Conservation (phyloP, 2,888 invertebrate genomes). For the Aphidius colemani region DNA sequence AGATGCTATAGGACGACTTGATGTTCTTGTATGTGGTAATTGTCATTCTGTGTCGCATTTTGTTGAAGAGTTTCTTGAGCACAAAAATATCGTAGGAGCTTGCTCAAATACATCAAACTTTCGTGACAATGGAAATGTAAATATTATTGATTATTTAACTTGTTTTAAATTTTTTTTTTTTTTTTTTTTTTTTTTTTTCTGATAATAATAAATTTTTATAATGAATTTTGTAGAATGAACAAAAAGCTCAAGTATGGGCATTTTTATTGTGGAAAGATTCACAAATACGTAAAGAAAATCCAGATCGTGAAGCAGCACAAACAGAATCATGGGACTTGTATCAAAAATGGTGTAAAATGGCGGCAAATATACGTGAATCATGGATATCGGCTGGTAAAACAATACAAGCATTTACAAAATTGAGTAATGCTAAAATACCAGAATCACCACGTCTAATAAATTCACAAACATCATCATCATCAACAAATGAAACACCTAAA, state of each 20-base stretch:
- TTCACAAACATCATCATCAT: constrained; percentile 19
- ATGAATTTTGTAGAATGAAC: constrained; percentile 66
- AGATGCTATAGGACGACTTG: constrained; percentile 75
- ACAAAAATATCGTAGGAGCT: constrained; percentile 66
- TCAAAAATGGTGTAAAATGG: constrained; percentile 83
- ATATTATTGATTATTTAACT: constrained; percentile 40
- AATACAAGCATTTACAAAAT: constrained; percentile 73
- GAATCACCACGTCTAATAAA: constrained; percentile 54
- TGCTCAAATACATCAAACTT: constrained; percentile 69
- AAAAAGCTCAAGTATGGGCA: constrained; percentile 84
- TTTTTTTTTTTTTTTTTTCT: constrained; percentile 27
- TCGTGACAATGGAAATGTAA: constrained; percentile 68
- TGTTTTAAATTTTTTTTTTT: constrained; percentile 9
- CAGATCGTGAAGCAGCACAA: constrained; percentile 62
- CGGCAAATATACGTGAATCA: constrained; percentile 72
- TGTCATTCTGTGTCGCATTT: constrained; percentile 82
- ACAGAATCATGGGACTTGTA: constrained; percentile 78
- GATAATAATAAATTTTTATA: no score
- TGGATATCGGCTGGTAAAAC: constrained; percentile 82
- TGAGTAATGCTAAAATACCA: constrained; percentile 71
- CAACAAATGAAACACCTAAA: constrained; percentile 34
- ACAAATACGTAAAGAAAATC: constrained; percentile 60
- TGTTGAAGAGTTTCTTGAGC: constrained; percentile 77
- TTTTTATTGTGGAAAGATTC: constrained; percentile 80
- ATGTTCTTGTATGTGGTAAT: constrained; percentile 82